Percentiles rank a stretch among this genome's conserved stretches.
Evolutionary conservation across 2,797 vertebrate species (phyloP).

Genomic region (Manis javanica): DNA sequence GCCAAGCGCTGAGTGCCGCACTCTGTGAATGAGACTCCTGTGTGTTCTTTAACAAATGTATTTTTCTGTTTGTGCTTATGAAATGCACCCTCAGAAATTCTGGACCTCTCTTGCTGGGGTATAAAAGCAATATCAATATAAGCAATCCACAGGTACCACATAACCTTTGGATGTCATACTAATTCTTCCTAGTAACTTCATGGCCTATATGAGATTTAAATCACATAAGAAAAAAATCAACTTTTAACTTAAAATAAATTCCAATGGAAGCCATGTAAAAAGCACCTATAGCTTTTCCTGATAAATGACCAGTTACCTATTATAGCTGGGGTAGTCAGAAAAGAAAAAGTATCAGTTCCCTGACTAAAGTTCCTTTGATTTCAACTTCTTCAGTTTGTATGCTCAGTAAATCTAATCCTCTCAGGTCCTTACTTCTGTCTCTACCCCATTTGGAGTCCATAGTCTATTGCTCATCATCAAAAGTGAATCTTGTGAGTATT

Average conservation of each 20-base stretch:
- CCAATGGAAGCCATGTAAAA: background rate
- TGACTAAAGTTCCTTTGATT: background rate
- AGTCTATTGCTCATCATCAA: background rate
- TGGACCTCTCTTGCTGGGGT: background rate
- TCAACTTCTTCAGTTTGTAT: background rate
- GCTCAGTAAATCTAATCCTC: background rate
- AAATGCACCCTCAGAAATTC: background rate
- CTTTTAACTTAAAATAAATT: background rate
- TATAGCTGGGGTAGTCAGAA: background rate
- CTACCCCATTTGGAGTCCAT: fast-evolving
- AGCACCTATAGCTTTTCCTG: background rate
- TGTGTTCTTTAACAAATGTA: background rate
- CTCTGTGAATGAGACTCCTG: background rate
- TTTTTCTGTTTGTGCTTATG: background rate
- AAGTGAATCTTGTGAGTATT: background rate
- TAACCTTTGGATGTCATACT: background rate
- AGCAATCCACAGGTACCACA: background rate
- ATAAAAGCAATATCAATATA: background rate
- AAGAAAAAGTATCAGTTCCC: background rate
- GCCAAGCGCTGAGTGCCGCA: background rate
- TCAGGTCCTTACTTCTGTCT: background rate
- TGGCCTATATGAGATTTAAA: background rate
- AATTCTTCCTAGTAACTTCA: background rate
- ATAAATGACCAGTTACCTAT: background rate
- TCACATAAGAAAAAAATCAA: background rate